These are phyloP conservation scores for Nephrotoma guestfalica DNA, from an alignment of 2,888 invertebrate genomes.

Conservation along the genomic window DNA sequence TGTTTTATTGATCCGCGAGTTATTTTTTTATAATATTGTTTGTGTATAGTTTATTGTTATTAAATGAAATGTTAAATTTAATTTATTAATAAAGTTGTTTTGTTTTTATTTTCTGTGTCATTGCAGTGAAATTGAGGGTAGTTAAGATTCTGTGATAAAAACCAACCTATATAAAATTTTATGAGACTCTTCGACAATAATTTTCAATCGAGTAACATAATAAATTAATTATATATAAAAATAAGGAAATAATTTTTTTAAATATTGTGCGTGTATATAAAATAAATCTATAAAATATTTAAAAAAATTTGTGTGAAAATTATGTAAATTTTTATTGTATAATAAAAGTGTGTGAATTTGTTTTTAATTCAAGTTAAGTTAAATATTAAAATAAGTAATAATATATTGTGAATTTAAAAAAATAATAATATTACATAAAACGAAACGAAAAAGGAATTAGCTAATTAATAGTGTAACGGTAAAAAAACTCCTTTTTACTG, in stretches of 20 bases:
- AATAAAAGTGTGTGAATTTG: neutral
- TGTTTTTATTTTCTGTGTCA: neutral
- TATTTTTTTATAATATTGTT: neutral
- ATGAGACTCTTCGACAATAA: neutral
- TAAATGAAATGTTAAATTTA: neutral
- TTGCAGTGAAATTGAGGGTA: neutral
- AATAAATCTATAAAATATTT: neutral
- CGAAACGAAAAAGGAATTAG: neutral
- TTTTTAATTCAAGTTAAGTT: neutral
- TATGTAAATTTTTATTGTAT: neutral
- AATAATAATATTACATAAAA: neutral
- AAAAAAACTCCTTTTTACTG: neutral
- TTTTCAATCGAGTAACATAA: neutral
- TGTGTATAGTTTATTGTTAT: neutral
- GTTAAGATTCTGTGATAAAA: neutral
- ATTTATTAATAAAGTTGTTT: neutral
- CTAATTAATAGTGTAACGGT: neutral
- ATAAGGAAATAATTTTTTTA: neutral
- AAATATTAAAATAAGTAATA: neutral
- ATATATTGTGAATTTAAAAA: neutral
- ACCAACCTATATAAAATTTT: neutral
- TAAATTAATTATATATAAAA: neutral
- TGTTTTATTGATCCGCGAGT: neutral
- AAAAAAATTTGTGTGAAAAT: neutral
- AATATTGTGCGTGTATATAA: neutral